Evolutionary conservation across 1,140 invertebrate genomes (phyloP), one percentile per base, ranked within the genome.

Genomic region (Samia ricini): DNA sequence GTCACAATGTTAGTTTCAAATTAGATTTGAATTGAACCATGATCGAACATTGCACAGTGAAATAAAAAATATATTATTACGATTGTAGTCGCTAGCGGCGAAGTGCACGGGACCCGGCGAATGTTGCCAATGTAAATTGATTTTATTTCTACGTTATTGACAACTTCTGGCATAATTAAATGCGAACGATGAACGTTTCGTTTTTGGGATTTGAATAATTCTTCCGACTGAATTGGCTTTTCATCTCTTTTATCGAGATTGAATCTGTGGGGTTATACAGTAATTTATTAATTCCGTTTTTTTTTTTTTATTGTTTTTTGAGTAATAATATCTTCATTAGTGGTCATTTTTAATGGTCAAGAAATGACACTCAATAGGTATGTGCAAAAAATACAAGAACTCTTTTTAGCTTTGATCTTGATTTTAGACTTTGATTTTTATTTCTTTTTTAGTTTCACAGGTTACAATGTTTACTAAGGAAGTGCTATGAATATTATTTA

Each of bases 61-160:
- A 62, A 57, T 60, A 58, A 58, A 62, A n/a, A 59, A 62, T 55
- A 56, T n/a, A 49, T 29, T 4, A 61, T 19, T 50, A 42, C n/a
- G 59, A 48, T 51, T 15, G 54, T 42, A 57, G 29, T 61, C 21
- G 59, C 55, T 12, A 4, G 42, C 60, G 61, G 63, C 50, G 42
- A 12, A 55, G 23, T 26, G 52, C 54, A 10, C 4, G 4, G 10
- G 33, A 12, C 33, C 33, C 4, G 5, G 33, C 33, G 10, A 15
- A 18, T 23, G 59, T 54, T 57, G 26, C 60, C 63, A 64, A 59
- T 63, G 55, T 49, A 66, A 67, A 63, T 55, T 64, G 60, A 64
- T 66, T 66, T 64, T 64, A 66, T 70, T 70, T 61, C 54, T 57
- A 22, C 56, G 55, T 50, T 56, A 70, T 70, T 70, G 61, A 63